Percentiles rank a stretch among this genome's conserved stretches.
phyloP scores from a whole-genome alignment of 1,140 invertebrate genomes.

The Camponotus pennsylvanicus region DNA sequence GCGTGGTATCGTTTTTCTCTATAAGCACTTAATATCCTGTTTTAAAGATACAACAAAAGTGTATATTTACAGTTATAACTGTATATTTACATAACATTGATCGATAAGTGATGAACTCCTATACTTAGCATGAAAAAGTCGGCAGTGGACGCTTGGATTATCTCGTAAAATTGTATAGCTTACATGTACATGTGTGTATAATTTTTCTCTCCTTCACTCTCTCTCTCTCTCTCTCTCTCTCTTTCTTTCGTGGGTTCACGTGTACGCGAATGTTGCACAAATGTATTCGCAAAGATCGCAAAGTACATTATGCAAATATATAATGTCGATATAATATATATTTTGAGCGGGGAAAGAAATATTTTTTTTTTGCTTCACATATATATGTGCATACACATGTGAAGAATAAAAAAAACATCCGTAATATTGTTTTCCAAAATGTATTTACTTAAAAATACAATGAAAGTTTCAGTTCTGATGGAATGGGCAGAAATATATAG shows the following conservation, averaged over 20 bases:
- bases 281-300: conserved; percentile 46
- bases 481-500: conserved; percentile 80
- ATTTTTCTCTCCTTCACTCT: no score
- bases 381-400: conserved; percentile 35
- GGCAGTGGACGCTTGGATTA: conserved; percentile 46
- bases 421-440: conserved; percentile 78
- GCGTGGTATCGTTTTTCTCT: conserved; percentile 4
- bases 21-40: conserved; percentile 35
- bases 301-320: conserved; percentile 41
- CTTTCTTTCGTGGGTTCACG: no score
- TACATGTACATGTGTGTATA: conserved; percentile 28
- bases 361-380: conserved; percentile 60
- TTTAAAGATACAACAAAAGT: conserved; percentile 47
- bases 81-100: conserved; percentile 57
- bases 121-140: conserved; percentile 38
- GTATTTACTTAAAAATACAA: conserved; percentile 83
- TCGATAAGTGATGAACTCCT: conserved; percentile 46
- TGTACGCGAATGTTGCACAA: conserved; percentile 28
- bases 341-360: conserved; percentile 62
- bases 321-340: conserved; percentile 20
- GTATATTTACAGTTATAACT: conserved; percentile 54
- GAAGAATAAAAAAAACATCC: conserved; percentile 74
- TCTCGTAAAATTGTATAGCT: conserved; percentile 39
- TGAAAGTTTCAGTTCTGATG: conserved; percentile 80
- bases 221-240: no score